These are phyloP conservation scores for Tetragnatha versicolor DNA, from an alignment of 1,140 invertebrate species.

Conservation along the genomic window DNA sequence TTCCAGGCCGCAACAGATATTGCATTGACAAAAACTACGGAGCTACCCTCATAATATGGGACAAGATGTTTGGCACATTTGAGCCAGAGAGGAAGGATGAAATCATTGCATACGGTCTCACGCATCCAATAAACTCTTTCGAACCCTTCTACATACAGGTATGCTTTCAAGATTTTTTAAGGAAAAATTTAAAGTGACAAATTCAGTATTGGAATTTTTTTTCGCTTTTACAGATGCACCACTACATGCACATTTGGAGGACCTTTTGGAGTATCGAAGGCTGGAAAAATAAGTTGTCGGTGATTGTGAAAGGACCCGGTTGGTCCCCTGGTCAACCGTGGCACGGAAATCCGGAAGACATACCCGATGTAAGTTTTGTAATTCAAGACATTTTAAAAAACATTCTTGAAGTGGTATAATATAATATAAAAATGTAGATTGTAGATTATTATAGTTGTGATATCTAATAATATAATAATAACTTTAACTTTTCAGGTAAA, in stretches of 20 bases:
- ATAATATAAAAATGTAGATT: no score
- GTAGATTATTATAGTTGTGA: no score
- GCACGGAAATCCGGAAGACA: slow-evolving; percentile 77
- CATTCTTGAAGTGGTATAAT: no score
- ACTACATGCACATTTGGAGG: slow-evolving; percentile 72
- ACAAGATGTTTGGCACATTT: slow-evolving; percentile 69
- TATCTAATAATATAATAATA: no score
- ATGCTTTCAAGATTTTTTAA: no score
- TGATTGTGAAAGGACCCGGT: slow-evolving; percentile 84
- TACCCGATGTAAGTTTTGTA: slow-evolving; percentile 75
- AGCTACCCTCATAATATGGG: slow-evolving; percentile 72
- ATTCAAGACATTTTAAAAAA: no score
- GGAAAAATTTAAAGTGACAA: no score
- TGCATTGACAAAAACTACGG: slow-evolving; percentile 74
- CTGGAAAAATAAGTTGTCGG: slow-evolving; percentile 71
- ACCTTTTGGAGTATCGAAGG: slow-evolving; percentile 67
- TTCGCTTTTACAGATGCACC: slow-evolving; percentile 72
- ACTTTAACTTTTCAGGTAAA: no score
- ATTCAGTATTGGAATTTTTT: no score
- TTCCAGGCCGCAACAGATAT: slow-evolving; percentile 68
- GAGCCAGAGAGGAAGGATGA: slow-evolving; percentile 67
- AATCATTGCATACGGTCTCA: slow-evolving; percentile 83
- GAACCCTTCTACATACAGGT: slow-evolving; percentile 72
- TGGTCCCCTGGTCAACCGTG: slow-evolving; percentile 84
- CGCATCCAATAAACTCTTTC: slow-evolving; percentile 79